Base-by-base conservation (phyloP, 2,888 invertebrate species). In the Philhelius pedissequus region DNA sequence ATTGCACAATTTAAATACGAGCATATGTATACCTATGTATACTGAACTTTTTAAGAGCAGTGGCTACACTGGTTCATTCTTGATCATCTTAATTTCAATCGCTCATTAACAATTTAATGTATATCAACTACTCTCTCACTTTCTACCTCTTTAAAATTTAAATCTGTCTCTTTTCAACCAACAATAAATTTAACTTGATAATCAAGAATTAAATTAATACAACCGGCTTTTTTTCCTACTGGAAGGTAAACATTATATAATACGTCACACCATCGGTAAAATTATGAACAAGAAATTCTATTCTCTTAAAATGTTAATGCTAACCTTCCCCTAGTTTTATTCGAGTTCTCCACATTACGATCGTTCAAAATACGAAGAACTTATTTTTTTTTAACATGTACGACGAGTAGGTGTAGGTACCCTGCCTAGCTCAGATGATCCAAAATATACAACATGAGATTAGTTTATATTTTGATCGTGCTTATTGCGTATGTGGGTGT, bases 281-380 rank as follows among this genome's bases (percentile, higher is more conserved):
- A 13, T 22, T 1, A 13, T 45, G 20, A 45, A n/a, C n/a, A n/a
- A 9, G 11, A 5, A 45, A 45, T 45, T 45, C 2, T 45, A 13
- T 70, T 76, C 66, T 66, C 70, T 64, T 80, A 40, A 48, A 48
- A 22, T 48, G 6, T 0, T 7, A 48, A 25, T 25, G 6, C 7
- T 48, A 7, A 48, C 58, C 30, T 73, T 77, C 76, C n/a, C 66
- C n/a, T n/a, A 27, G 62, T 69, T 50, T 5, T 40, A 25, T 69
- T 68, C 62, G 48, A 25, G n/a, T 56, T 56, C n/a, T n/a, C 8
- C 1, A 35, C 20, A 48, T 43, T 20, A 40, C 11, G 32, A 20
- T 54, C 35, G 13, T 40, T 38, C 15, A 6, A n/a, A n/a, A 6
- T 38, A 2, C n/a, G 8, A 40, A 43, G 18, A 30, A 22, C 9